Evolutionary conservation across 2,888 invertebrate genomes (phyloP), one percentile per base, ranked within the genome.

Genomic region (Perithous albicinctus): DNA sequence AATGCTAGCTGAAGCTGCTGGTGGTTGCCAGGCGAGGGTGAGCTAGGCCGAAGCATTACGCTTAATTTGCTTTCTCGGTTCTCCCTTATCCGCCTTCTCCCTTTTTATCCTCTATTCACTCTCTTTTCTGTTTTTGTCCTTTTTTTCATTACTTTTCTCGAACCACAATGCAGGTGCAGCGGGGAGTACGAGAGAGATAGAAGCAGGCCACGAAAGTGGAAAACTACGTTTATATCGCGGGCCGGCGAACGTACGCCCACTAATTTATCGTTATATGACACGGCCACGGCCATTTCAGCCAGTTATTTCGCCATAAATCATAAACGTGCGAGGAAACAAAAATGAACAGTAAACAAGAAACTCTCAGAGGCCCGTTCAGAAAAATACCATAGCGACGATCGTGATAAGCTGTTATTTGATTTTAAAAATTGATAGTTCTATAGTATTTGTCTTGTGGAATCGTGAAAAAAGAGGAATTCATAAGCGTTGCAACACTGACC

Each of bases 21-120:
- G 66, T 56, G 72, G 77, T 80, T 72, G 75, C 59, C 59, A 77
- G 80, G 72, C 74, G 32, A n/a, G 23, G 54, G 29, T 66, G 73
- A n/a, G 20, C 23, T 54, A 41, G 69, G 75, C 64, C 29, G 64
- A 74, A 75, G 79, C 81, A 87, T 86, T 87, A 84, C 86, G 86
- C 83, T 87, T 86, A 87, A 87, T 87, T 87, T 86, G 86, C 86
- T 85, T 80, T 78, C 80, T 83, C 84, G 83, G 76, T 78, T 84
- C 82, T 77, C 74, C 61, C 74, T 82, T 76, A 77, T 70, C 64
- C 80, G 29, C 48, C 56, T 15, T 29, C 48, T 51, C 10, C 26
- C 46, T 54, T 72, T 76, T 72, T 41, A 32, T 59, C 8, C 59
- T 59, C 59, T 35, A 59, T 59, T 73, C 79, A 48, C 38, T 51